These are phyloP conservation scores for Ochlodes sylvanus DNA, from an alignment of 2,888 invertebrate species.

Conservation along the genomic window DNA sequence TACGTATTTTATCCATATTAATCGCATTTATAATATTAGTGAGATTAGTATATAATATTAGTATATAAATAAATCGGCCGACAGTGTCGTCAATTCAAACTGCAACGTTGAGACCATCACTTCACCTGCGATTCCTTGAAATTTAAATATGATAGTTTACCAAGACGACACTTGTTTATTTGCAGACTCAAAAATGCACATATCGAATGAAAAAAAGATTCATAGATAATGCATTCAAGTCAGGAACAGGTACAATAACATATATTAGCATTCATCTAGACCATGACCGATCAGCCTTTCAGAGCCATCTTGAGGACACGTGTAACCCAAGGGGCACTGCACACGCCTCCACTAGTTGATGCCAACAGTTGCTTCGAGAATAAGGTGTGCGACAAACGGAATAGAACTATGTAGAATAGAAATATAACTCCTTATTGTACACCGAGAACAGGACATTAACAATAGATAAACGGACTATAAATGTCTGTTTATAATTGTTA, in stretches of 20 bases:
- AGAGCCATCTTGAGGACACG: conserved; percentile 21
- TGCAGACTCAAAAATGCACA: conserved; percentile 9
- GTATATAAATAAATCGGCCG: too few relatives aligned
- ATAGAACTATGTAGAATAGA: too few relatives aligned
- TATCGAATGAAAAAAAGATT: conserved; percentile 15
- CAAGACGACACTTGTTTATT: conserved; percentile 6
- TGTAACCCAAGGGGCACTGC: conserved; percentile 7
- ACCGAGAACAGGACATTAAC: too few relatives aligned
- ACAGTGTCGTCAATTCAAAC: too few relatives aligned
- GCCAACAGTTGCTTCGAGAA: neutral
- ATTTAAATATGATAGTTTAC: conserved; percentile 5
- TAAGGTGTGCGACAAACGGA: too few relatives aligned
- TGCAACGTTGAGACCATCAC: too few relatives aligned
- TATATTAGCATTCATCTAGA: conserved; percentile 26
- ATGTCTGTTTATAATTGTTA: too few relatives aligned
- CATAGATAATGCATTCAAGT: conserved; percentile 13
- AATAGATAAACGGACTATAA: too few relatives aligned
- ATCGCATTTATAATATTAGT: neutral
- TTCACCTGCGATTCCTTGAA: neutral
- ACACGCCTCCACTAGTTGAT: neutral
- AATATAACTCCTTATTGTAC: too few relatives aligned
- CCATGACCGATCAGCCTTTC: conserved; percentile 7
- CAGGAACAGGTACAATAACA: conserved; percentile 22
- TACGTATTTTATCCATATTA: too few relatives aligned
- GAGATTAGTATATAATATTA: too few relatives aligned